These are phyloP conservation scores for Petaurus breviceps DNA, from an alignment of 2,113 vertebrate species.

Conservation along the genomic window DNA sequence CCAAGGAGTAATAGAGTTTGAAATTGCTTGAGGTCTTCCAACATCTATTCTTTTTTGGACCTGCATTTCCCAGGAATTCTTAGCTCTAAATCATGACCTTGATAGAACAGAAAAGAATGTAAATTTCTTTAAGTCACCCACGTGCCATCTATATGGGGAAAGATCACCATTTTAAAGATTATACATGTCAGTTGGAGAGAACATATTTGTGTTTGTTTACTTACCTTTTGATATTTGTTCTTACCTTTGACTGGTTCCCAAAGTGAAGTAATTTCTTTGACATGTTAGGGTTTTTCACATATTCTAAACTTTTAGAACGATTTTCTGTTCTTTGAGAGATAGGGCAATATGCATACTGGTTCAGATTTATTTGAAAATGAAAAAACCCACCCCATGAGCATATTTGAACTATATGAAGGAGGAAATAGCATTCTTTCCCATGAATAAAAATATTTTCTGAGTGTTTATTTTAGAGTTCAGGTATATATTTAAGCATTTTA, in stretches of 20 bases:
- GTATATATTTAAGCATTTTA: neutral
- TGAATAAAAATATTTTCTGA: neutral
- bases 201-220: neutral
- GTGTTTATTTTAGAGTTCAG: neutral
- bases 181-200: neutral
- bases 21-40: neutral
- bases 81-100: neutral
- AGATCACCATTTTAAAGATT: neutral
- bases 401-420: neutral
- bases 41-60: neutral
- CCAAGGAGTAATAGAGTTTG: neutral
- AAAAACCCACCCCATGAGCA: neutral
- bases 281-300: neutral
- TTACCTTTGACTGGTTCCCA: neutral
- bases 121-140: neutral
- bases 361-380: neutral
- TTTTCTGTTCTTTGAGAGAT: neutral
- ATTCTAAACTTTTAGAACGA: neutral
- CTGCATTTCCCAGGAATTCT: neutral
- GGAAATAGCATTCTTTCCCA: neutral
- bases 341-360: neutral
- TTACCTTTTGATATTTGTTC: neutral
- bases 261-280: neutral
- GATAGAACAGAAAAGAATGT: neutral
- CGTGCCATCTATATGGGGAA: neutral